A percentile compares a stretch with the other conserved stretches of the same genome.
Conservation (phyloP, 2,888 invertebrate genomes). For the Cheilosia grossa region DNA sequence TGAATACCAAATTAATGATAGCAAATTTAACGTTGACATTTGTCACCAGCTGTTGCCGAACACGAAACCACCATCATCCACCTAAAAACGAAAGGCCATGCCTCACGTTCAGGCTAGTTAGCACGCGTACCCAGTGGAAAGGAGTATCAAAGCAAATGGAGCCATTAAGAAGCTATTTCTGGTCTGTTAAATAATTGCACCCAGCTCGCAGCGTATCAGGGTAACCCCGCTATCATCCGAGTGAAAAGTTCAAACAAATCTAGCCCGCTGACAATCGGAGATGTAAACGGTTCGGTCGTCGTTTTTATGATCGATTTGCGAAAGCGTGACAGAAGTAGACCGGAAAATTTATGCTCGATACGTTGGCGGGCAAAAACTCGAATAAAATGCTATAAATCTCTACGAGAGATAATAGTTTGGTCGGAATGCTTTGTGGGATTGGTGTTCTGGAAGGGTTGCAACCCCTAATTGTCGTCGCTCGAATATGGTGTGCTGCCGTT, state of each 20-base stretch:
- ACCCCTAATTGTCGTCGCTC: conserved; percentile 39
- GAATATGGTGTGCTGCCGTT: not conserved
- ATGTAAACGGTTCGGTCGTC: conserved; percentile 36
- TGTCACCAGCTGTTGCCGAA: conserved; percentile 64
- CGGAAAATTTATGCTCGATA: conserved; percentile 39
- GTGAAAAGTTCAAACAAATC: conserved; percentile 41
- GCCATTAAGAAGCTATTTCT: conserved; percentile 62
- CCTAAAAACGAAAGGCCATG: conserved; percentile 3
- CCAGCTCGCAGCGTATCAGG: not conserved
- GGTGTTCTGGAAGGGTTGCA: conserved; percentile 20
- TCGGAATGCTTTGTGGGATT: not conserved
- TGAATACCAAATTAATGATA: conserved; percentile 64
- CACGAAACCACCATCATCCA: conserved; percentile 28
- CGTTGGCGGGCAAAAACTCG: conserved; percentile 35
- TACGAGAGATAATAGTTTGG: conserved; percentile 49
- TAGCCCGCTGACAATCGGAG: conserved; percentile 20
- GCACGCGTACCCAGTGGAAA: conserved; percentile 14
- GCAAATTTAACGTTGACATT: conserved; percentile 69
- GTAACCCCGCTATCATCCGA: not conserved
- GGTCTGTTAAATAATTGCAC: conserved; percentile 60
- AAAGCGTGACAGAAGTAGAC: conserved; percentile 55
- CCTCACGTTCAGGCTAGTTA: conserved; percentile 5
- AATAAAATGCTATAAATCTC: conserved; percentile 65
- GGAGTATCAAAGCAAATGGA: conserved; percentile 29
- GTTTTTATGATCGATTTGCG: conserved; percentile 54